Base-by-base conservation (phyloP, 2,797 vertebrate genomes). In the Phylloscopus collybita region DNA sequence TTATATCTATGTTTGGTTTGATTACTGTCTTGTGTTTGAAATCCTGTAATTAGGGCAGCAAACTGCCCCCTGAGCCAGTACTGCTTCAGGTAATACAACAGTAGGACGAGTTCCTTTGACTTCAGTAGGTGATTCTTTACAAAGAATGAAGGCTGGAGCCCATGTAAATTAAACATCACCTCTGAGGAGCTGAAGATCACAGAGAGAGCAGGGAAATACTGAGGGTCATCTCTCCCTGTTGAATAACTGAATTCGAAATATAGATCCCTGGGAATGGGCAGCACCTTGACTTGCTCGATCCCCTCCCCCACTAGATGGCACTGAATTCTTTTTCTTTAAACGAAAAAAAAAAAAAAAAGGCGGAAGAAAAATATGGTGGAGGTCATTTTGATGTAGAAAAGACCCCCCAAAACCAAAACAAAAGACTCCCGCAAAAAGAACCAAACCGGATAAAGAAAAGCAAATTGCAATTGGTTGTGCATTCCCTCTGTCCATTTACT, bases 301-400 rank as follows among this genome's bases (percentile, higher is more conserved):
- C 98, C 98, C 97, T 98, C 97, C 97, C 98, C 97, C 98, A 98
- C 98, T 98, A 98, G 98, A 96, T 98, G 98, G 98, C 98, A 98
- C 97, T 98, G 98, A 98, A 97, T 95, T 93, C 97, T 97, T 69
- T 94, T 96, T 94, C 76, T 91, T 97, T 91, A 90, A 96, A 93
- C 61, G 44, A 82, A 93, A 80, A 64, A 49, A 74, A 45, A 82
- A 93, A 80, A 64, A n/a, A n/a, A 60, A 59, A 40, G 26, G 51
- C 88, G 81, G 84, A 96, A 92, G 60, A 84, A 96, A 96, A 97
- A 97, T 45, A 97, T 95, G 97, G 93, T 97, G 97, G 97, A 97
- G 97, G 95, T 96, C 74, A 53, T 97, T 92, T 94, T 78, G 92
- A 76, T 90, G 53, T 53, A 16, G 72, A 78, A 73, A 72, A 64